A percentile compares a stretch with the other conserved stretches of the same genome.
Conservation (phyloP, 2,797 vertebrate species). For the Spinus pinus region DNA sequence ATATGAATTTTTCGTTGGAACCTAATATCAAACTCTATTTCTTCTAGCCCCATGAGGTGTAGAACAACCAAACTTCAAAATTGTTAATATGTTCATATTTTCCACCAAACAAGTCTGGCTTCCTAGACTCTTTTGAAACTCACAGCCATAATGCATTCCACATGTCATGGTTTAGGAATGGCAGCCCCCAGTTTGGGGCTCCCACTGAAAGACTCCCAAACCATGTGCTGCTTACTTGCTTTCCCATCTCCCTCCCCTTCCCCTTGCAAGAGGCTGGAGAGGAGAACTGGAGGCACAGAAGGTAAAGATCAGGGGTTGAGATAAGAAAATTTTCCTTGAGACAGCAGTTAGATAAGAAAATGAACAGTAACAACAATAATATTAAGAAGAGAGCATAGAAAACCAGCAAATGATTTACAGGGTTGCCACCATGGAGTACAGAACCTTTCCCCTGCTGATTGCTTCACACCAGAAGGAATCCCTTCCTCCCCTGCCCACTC, state of each 20-base stretch:
- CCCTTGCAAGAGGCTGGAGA: not conserved
- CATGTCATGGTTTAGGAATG: not conserved
- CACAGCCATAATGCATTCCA: not conserved
- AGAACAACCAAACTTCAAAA: not conserved
- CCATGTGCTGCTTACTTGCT: not conserved
- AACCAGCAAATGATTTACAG: not conserved
- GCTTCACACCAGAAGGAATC: not conserved
- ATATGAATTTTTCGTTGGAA: not conserved
- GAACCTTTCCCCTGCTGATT: not conserved
- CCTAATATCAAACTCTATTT: not conserved
- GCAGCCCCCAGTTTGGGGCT: not conserved
- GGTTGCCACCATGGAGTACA: rapidly evolving
- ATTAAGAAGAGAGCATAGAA: rapidly evolving
- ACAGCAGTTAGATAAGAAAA: not conserved
- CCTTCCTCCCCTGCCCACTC: not conserved
- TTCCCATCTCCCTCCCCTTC: rapidly evolving
- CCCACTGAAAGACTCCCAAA: not conserved
- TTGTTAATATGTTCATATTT: not conserved
- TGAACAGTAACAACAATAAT: not conserved
- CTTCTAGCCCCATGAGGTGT: not conserved
- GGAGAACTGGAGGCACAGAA: not conserved
- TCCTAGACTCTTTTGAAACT: not conserved
- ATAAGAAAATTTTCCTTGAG: not conserved
- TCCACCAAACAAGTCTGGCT: not conserved
- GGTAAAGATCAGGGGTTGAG: not conserved